These are phyloP conservation scores for Drosophila saltans DNA, from an alignment of 1,140 invertebrate species.

Conservation along the genomic window DNA sequence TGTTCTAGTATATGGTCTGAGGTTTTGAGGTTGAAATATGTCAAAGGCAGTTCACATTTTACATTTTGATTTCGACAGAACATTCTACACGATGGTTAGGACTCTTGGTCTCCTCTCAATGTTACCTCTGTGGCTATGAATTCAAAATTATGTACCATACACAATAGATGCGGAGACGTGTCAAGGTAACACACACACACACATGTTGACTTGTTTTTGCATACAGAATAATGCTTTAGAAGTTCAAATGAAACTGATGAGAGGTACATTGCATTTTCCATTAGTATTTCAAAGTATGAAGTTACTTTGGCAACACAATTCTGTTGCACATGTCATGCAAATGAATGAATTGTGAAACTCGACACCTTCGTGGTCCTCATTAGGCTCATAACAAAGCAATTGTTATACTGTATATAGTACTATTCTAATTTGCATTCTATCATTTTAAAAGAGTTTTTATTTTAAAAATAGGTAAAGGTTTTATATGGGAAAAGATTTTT, in stretches of 20 bases:
- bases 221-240: not conserved
- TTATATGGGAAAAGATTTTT: too few species aligned
- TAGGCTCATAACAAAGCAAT: not conserved
- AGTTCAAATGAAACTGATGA: conserved; percentile 6
- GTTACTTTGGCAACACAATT: not conserved
- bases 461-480: too few species aligned
- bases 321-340: not conserved
- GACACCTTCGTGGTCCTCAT: not conserved
- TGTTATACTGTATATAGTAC: not conserved
- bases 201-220: not conserved
- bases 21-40: conserved; percentile 31
- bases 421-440: not conserved
- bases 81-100: conserved; percentile 22
- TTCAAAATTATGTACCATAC: conserved; percentile 51
- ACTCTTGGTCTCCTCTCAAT: conserved; percentile 33
- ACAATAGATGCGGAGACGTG: conserved; percentile 48
- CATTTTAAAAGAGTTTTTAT: too few species aligned
- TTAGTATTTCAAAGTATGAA: not conserved
- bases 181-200: conserved; percentile 12
- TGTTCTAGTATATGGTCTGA: not conserved
- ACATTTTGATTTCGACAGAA: conserved; percentile 36
- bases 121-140: conserved; percentile 27
- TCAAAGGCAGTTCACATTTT: conserved; percentile 67
- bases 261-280: conserved; percentile 1
- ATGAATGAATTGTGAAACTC: conserved; percentile 11